phyloP scores from a whole-genome alignment of 1,140 invertebrate species.

The Lepidostoma basale region DNA sequence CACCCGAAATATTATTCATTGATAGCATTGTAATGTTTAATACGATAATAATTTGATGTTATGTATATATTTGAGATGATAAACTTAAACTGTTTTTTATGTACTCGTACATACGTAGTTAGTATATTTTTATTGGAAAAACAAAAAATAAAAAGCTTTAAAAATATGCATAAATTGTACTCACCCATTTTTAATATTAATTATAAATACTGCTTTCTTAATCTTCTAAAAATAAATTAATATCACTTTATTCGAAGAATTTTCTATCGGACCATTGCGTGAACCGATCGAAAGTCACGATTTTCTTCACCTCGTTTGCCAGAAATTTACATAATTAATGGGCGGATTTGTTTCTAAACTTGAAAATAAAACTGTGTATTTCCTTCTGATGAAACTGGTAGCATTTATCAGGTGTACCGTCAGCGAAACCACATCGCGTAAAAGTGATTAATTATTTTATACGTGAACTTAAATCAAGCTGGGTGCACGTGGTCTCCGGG shows the following conservation, averaged over 20 bases:
- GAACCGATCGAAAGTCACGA: slow-evolving; percentile 8
- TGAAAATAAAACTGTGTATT: not conserved
- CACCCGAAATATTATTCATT: too few species aligned
- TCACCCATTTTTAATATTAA: slow-evolving; percentile 5
- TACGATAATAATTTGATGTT: too few species aligned
- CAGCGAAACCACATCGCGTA: slow-evolving; percentile 26
- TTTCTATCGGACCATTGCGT: not conserved
- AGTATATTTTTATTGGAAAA: too few species aligned
- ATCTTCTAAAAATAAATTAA: too few species aligned
- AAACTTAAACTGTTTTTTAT: too few species aligned
- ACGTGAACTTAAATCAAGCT: slow-evolving; percentile 34
- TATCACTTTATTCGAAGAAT: not conserved
- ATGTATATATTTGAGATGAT: too few species aligned
- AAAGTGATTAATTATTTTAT: slow-evolving; percentile 24
- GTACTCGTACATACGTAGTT: too few species aligned
- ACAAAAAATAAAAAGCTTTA: too few species aligned
- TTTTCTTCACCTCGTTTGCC: not conserved
- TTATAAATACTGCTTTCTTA: not conserved
- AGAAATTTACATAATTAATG: too few species aligned
- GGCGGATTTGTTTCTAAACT: not conserved
- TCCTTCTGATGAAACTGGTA: not conserved
- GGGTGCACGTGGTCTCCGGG: slow-evolving; percentile 17
- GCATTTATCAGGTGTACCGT: not conserved
- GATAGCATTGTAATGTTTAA: too few species aligned
- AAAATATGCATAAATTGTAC: not conserved